These are phyloP conservation scores for Endomychus coccineus DNA, from an alignment of 2,888 invertebrate genomes.

Conservation along the genomic window DNA sequence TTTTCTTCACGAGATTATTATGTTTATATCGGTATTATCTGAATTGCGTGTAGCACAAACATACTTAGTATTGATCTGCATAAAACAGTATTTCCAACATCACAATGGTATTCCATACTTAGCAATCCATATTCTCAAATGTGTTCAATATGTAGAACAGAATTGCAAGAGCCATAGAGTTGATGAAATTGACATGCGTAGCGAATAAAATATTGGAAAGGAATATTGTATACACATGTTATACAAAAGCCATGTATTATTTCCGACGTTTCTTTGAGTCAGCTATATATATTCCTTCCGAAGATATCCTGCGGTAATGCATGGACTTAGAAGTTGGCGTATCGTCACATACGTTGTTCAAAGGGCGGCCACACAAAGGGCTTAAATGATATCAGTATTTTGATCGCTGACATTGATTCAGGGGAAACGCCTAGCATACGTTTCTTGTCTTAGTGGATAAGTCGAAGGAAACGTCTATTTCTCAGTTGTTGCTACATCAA, in stretches of 20 bases:
- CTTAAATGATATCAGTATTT: slow-evolving; percentile 30
- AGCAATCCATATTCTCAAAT: too few relatives aligned
- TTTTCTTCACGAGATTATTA: too few relatives aligned
- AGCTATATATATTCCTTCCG: slow-evolving; percentile 18
- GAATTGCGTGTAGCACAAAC: too few relatives aligned
- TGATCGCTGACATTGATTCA: slow-evolving; percentile 25
- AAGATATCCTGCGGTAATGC: slow-evolving; percentile 29
- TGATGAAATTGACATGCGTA: too few relatives aligned
- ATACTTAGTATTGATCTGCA: too few relatives aligned
- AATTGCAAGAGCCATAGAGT: too few relatives aligned
- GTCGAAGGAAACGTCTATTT: slow-evolving; percentile 7
- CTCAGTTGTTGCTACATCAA: slow-evolving; percentile 22
- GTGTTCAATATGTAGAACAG: too few relatives aligned
- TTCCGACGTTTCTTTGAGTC: slow-evolving; percentile 23
- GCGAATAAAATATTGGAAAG: too few relatives aligned
- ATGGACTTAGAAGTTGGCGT: slow-evolving; percentile 25
- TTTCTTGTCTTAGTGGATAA: slow-evolving; percentile 18
- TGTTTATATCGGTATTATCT: too few relatives aligned
- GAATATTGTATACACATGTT: too few relatives aligned
- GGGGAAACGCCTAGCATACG: slow-evolving; percentile 18
- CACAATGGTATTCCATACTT: too few relatives aligned
- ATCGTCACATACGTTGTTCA: slow-evolving; percentile 23
- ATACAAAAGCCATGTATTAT: slow-evolving; percentile 15
- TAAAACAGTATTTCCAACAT: too few relatives aligned
- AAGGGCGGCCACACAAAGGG: slow-evolving; percentile 27